Conservation (phyloP, 2,113 vertebrate genomes). For the Tragelaphus strepsiceros region DNA sequence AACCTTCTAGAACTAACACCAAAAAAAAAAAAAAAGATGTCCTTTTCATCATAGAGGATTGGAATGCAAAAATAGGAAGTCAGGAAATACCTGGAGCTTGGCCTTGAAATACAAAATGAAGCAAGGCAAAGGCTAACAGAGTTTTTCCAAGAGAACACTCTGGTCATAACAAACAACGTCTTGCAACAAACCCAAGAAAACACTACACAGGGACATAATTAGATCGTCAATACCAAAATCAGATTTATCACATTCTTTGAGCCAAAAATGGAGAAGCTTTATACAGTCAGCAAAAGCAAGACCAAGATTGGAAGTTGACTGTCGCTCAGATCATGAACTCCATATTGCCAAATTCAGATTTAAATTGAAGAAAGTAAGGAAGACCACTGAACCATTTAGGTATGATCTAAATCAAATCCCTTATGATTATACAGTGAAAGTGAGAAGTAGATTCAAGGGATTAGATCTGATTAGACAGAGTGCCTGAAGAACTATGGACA, state of each 20-base stretch:
- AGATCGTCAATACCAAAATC: not conserved
- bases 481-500: not conserved
- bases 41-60: not conserved
- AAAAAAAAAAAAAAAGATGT: not conserved
- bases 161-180: not conserved
- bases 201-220: not conserved
- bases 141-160: not conserved
- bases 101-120: not conserved
- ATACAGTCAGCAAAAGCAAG: not conserved
- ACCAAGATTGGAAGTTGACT: not conserved
- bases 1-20: not conserved
- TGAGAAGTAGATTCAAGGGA: not conserved
- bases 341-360: not conserved
- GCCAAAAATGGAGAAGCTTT: not conserved
- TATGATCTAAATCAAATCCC: not conserved
- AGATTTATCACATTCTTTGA: not conserved
- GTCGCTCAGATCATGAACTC: not conserved
- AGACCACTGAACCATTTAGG: not conserved
- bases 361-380: not conserved
- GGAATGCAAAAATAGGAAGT: not conserved
- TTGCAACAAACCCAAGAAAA: not conserved
- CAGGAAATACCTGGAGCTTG: not conserved
- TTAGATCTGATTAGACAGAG: not conserved
- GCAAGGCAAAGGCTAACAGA: not conserved
- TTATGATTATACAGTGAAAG: not conserved